A percentile compares a stretch with the other conserved stretches of the same genome.
Conservation (phyloP, 2,888 invertebrate genomes). For the Coenonympha glycerion region DNA sequence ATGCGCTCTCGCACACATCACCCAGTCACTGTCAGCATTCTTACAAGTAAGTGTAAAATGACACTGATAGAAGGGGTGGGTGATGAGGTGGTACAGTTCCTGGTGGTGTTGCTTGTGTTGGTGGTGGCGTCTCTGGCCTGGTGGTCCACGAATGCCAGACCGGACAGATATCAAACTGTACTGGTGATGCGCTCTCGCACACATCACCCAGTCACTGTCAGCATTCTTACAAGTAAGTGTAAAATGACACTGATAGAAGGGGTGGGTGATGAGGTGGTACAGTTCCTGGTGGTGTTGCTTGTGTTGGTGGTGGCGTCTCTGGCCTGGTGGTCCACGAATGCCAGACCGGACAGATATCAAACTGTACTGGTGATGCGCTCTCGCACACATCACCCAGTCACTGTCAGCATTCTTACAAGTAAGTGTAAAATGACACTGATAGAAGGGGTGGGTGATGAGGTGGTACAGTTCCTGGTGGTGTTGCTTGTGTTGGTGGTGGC, state of each 20-base stretch:
- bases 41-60: too few species aligned
- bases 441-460: conserved; percentile 90
- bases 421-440: conserved; percentile 72
- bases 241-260: conserved; percentile 91
- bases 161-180: too few species aligned
- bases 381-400: conserved; percentile 54
- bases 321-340: conserved; percentile 87
- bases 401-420: conserved; percentile 59
- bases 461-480: conserved; percentile 81
- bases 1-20: too few species aligned
- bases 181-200: too few species aligned
- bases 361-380: conserved; percentile 80
- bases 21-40: too few species aligned
- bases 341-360: conserved; percentile 79
- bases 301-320: conserved; percentile 78
- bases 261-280: conserved; percentile 88
- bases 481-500: conserved; percentile 73
- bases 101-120: too few species aligned
- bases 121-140: too few species aligned
- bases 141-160: too few species aligned
- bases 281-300: conserved; percentile 78
- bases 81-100: too few species aligned
- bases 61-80: too few species aligned
- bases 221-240: too few species aligned
- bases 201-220: too few species aligned